These are phyloP conservation scores for Lerema accius DNA, from an alignment of 1,140 invertebrate species.

Conservation along the genomic window DNA sequence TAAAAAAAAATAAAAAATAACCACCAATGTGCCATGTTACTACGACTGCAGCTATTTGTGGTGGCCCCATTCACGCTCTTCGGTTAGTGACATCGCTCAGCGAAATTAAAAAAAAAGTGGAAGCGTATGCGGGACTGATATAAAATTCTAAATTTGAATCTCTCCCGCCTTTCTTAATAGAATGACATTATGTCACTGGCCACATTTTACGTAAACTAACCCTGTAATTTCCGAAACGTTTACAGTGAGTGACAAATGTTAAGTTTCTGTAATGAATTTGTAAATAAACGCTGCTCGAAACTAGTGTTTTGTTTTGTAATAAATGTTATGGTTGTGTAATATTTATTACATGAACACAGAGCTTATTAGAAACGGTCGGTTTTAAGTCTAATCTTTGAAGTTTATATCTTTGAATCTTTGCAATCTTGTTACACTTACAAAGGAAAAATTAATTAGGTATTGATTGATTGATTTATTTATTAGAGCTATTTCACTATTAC, in stretches of 20 bases:
- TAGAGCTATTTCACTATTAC: no score
- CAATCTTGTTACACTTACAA: no score
- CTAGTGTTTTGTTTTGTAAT: neutral
- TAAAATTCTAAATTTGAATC: constrained; percentile 78
- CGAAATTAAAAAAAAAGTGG: constrained; percentile 55
- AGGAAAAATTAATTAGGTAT: no score
- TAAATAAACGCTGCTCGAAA: neutral
- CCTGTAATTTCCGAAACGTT: constrained; percentile 15
- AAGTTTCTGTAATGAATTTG: constrained; percentile 1
- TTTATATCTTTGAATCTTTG: no score
- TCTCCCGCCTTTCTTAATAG: constrained; percentile 57
- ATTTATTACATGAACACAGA: no score
- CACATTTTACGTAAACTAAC: constrained; percentile 34
- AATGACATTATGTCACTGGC: constrained; percentile 53
- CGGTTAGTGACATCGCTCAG: constrained; percentile 58
- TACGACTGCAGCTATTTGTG: constrained; percentile 45
- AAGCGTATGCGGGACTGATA: constrained; percentile 54
- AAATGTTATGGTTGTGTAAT: no score
- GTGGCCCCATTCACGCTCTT: constrained; percentile 55
- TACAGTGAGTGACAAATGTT: constrained; percentile 11
- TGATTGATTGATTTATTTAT: no score
- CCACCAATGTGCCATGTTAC: constrained; percentile 2
- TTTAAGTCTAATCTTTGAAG: no score
- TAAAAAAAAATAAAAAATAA: constrained; percentile 18
- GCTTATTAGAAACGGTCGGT: no score